phyloP scores from a whole-genome alignment of 1,140 invertebrate species.

The Zaprionus ghesquierei region DNA sequence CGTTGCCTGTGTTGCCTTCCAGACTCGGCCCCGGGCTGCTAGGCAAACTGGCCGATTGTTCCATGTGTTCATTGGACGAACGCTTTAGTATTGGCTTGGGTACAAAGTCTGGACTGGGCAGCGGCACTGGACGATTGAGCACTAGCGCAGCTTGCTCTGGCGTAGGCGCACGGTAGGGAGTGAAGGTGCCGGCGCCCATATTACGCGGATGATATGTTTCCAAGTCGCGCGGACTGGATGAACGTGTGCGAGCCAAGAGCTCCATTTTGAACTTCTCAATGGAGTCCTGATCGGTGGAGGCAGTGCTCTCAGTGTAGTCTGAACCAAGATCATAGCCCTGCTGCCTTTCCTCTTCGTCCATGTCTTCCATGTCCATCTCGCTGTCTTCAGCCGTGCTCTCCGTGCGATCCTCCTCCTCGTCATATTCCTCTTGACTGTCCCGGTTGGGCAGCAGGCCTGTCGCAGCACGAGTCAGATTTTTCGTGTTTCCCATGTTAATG shows the following conservation, averaged over 20 bases:
- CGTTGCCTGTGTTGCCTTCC: constrained; percentile 1
- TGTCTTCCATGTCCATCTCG: constrained; percentile 53
- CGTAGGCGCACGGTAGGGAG: constrained; percentile 78
- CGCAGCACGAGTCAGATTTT: constrained; percentile 36
- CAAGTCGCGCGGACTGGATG: constrained; percentile 84
- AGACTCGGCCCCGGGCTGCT: constrained; percentile 9
- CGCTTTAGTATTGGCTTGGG: constrained; percentile 90
- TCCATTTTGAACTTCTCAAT: constrained; percentile 84
- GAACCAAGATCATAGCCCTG: constrained; percentile 83
- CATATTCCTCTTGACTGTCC: constrained; percentile 21
- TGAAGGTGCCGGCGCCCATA: constrained; percentile 72
- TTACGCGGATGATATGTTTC: constrained; percentile 88
- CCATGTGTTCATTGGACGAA: constrained; percentile 81
- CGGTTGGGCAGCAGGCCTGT: constrained; percentile 21
- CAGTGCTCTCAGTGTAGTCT: constrained; percentile 86
- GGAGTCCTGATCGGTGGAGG: constrained; percentile 84
- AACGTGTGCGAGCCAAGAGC: constrained; percentile 82
- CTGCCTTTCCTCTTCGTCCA: constrained; percentile 39
- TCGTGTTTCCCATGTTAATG: constrained; percentile 33
- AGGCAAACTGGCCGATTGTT: constrained; percentile 41
- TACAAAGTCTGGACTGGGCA: constrained; percentile 86
- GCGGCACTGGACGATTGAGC: constrained; percentile 84
- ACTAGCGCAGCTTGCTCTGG: constrained; percentile 85
- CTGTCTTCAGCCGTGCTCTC: constrained; percentile 70
- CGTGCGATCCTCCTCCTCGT: constrained; percentile 46